A percentile compares a stretch with the other conserved stretches of the same genome.
Evolutionary conservation across 1,140 invertebrate species (phyloP).

Genomic region (Delia radicum): DNA sequence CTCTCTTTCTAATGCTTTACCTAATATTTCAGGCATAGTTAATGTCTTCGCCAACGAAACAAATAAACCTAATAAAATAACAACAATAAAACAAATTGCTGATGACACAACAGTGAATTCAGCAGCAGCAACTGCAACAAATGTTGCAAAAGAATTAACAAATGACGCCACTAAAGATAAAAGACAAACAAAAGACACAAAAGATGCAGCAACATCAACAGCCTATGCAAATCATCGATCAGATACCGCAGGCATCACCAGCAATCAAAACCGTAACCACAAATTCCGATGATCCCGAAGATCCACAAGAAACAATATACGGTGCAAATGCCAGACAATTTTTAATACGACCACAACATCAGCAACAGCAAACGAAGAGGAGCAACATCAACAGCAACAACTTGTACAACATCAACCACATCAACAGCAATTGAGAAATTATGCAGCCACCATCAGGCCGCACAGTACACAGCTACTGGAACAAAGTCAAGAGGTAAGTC

Average conservation of each 20-base stretch:
- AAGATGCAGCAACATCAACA: constrained; percentile 38
- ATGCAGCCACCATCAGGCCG: constrained; percentile 44
- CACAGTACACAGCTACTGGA: constrained; percentile 48
- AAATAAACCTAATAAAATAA: constrained; percentile 12
- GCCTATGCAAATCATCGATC: constrained; percentile 49
- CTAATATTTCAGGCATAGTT: constrained; percentile 18
- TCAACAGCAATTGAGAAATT: constrained; percentile 49
- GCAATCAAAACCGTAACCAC: neutral
- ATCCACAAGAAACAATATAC: constrained; percentile 50
- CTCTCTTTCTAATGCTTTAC: neutral
- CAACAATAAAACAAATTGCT: constrained; percentile 12
- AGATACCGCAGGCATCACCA: constrained; percentile 16
- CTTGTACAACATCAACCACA: constrained; percentile 42
- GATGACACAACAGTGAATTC: neutral
- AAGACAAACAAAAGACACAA: constrained; percentile 44
- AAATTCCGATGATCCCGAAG: constrained; percentile 45
- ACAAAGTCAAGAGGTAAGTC: constrained; percentile 52
- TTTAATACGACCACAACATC: constrained; percentile 44
- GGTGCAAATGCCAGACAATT: constrained; percentile 51
- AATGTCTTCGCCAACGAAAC: constrained; percentile 6
- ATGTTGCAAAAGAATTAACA: neutral
- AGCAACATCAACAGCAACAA: constrained; percentile 42
- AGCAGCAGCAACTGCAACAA: neutral
- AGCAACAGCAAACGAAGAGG: constrained; percentile 32
- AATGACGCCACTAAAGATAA: constrained; percentile 39